Evolutionary conservation across 2,113 vertebrate species (phyloP).

Genomic region (Sphyrna mokarran): DNA sequence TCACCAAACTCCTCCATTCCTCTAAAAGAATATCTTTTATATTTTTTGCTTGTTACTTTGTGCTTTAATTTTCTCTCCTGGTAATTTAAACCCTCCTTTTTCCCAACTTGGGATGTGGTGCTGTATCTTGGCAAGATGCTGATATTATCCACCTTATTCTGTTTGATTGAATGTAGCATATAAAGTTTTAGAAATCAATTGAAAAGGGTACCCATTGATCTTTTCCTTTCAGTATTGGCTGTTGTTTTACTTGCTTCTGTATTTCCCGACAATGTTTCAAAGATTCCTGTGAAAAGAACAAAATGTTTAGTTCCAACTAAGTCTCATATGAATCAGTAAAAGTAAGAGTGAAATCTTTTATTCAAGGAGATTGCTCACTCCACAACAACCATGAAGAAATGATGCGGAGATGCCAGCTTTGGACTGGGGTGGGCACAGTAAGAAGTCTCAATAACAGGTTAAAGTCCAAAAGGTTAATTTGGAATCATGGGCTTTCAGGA

Average conservation of each 20-base stretch:
- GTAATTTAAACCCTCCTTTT: not conserved
- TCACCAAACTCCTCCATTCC: no score
- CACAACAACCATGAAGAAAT: no score
- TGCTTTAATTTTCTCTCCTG: not conserved
- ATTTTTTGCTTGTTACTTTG: not conserved
- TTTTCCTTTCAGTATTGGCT: not conserved
- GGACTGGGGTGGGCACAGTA: no score
- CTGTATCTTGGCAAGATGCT: not conserved
- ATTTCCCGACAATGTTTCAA: not conserved
- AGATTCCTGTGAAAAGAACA: not conserved
- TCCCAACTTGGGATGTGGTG: not conserved
- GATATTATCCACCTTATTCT: no score
- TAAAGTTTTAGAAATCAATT: not conserved
- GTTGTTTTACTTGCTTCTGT: not conserved
- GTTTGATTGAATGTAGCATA: not conserved
- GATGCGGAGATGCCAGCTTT: no score
- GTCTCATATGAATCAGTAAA: not conserved
- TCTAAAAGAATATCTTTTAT: no score
- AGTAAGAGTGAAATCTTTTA: not conserved
- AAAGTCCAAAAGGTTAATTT: no score
- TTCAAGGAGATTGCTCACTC: not conserved
- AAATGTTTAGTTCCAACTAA: not conserved
- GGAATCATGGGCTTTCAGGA: no score
- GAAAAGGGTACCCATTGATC: constrained; percentile 9
- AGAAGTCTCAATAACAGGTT: no score